Base-by-base conservation (phyloP, 2,113 vertebrate genomes). In the Misgurnus anguillicaudatus region DNA sequence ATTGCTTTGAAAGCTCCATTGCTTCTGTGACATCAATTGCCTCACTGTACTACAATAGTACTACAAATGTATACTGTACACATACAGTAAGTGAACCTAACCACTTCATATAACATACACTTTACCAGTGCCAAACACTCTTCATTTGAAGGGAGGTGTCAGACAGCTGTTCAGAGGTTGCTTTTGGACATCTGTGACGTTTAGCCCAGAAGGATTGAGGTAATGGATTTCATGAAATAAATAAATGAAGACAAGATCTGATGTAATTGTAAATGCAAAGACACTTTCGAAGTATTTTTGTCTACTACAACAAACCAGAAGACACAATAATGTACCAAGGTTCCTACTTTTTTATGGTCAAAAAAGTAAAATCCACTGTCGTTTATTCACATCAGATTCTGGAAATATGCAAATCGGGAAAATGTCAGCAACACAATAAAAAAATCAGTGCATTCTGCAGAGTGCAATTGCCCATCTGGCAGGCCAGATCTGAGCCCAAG, bases 1-100 rank as follows among this genome's bases (percentile, higher is more conserved):
- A 63, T 60, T 71, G 62, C 39, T 72, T 63, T 80, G 61, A 48
- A 31, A 64, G 66, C 39, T 31, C 62, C 60, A 57, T 19, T 74
- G 45, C 47, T 13, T 72, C 60, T 57, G 16, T 48, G 24, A 63
- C 77, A 75, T 67, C 21, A 41, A 36, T 62, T 39, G 53, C 21
- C 38, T 51, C 19, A 47, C 53, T 62, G 5, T 41, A 51, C 70
- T 73, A n/a, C n/a, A n/a, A n/a, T n/a, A 6, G 16, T 70, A 70
- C 48, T 55, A 31, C 24, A 31, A 48, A 13, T 13, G 70, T 16
- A 38, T 42, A n/a, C n/a, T n/a, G n/a, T n/a, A 58, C 9, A 72
- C 51, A 72, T 36, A 42, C 41, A 7, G 41, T 45, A 66, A 21
- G 65, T 68, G 65, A 68, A 42, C 42, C 41, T 10, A 47, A 19